These are phyloP conservation scores for Beaufortia kweichowensis DNA, from an alignment of 2,113 vertebrate species.

Conservation along the genomic window DNA sequence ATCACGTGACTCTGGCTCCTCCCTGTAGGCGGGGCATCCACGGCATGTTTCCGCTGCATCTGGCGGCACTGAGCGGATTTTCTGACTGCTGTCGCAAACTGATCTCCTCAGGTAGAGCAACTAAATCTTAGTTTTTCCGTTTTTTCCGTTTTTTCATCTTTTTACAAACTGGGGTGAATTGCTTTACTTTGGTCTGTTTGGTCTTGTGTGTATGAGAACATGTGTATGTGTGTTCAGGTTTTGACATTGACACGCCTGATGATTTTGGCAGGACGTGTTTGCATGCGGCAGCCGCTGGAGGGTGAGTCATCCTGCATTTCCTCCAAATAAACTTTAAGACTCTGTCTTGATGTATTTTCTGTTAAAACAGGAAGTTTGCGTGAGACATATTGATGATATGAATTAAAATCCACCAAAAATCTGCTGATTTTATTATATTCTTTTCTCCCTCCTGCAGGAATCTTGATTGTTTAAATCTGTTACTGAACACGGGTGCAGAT, in stretches of 20 bases:
- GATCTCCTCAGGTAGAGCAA: slow-evolving; percentile 86
- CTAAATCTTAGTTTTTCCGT: too few relatives aligned
- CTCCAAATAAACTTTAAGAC: too few relatives aligned
- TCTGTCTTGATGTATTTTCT: too few relatives aligned
- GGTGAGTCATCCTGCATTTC: slow-evolving; percentile 74
- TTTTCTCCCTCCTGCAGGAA: slow-evolving; percentile 75
- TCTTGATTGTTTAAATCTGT: slow-evolving; percentile 97
- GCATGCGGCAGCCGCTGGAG: slow-evolving; percentile 97
- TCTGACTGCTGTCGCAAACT: slow-evolving; percentile 98
- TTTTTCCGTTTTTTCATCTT: too few relatives aligned
- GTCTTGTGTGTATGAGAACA: neutral
- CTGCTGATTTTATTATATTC: too few relatives aligned
- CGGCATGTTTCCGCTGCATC: slow-evolving; percentile 97
- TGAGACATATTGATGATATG: too few relatives aligned
- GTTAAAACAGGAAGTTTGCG: too few relatives aligned
- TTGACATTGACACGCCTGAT: slow-evolving; percentile 97
- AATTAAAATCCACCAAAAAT: neutral
- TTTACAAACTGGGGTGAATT: too few relatives aligned
- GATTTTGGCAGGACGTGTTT: slow-evolving; percentile 98
- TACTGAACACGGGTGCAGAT: slow-evolving; percentile 94
- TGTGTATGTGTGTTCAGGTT: slow-evolving; percentile 74
- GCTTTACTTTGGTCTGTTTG: too few relatives aligned
- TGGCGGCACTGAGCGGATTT: slow-evolving; percentile 97
- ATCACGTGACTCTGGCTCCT: slow-evolving; percentile 18
- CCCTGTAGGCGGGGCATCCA: slow-evolving; percentile 88